Percentiles rank a stretch among this genome's conserved stretches.
These are phyloP conservation scores for Druon quercuslanigerum DNA, from an alignment of 1,140 invertebrate species.

Conservation along the genomic window DNA sequence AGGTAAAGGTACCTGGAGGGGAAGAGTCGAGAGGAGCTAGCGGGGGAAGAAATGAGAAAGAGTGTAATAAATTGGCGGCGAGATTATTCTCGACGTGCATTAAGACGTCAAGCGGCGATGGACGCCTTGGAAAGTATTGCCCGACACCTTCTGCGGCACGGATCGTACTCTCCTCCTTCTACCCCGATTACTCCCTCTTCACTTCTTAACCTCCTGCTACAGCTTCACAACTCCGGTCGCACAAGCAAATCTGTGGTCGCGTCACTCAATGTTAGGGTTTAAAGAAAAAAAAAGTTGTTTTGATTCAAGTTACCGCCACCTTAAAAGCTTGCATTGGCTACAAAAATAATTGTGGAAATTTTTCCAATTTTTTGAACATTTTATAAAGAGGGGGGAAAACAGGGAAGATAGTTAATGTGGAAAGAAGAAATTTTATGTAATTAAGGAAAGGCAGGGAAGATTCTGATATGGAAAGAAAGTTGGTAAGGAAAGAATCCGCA, in stretches of 20 bases:
- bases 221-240: conserved; percentile 31
- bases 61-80: conserved; percentile 76
- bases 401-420: too few relatives aligned
- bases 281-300: conserved; percentile 56
- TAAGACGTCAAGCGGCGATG: conserved; percentile 76
- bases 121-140: conserved; percentile 74
- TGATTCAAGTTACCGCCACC: conserved; percentile 65
- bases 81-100: conserved; percentile 77
- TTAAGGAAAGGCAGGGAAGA: too few relatives aligned
- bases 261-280: conserved; percentile 23
- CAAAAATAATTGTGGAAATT: too few relatives aligned
- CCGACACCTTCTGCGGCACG: conserved; percentile 71
- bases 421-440: too few relatives aligned
- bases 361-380: too few relatives aligned
- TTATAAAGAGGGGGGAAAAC: too few relatives aligned
- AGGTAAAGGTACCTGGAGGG: conserved; percentile 39
- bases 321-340: conserved; percentile 53
- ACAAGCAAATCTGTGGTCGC: conserved; percentile 28
- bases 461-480: too few relatives aligned
- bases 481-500: too few relatives aligned
- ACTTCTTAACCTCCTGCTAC: conserved; percentile 37
- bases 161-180: conserved; percentile 48
- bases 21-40: conserved; percentile 46
- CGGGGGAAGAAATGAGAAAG: conserved; percentile 74
- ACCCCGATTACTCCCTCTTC: conserved; percentile 48